phyloP scores from a whole-genome alignment of 2,888 invertebrate genomes.

The Antheraea yamamai region DNA sequence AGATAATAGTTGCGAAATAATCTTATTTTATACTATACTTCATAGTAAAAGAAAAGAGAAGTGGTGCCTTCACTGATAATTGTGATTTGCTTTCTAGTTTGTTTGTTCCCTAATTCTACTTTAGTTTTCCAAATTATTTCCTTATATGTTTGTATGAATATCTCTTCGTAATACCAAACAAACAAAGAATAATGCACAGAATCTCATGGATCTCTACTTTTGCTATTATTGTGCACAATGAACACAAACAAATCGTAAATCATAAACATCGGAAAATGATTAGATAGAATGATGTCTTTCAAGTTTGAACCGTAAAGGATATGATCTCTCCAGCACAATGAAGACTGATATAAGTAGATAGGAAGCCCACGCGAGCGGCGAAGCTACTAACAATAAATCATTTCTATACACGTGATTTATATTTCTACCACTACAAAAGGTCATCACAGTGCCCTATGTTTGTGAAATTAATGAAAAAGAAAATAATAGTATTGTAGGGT shows the following conservation, averaged over 20 bases:
- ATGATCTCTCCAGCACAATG: conserved; percentile 27
- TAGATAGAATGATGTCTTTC: conserved; percentile 52
- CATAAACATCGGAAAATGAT: conserved; percentile 51
- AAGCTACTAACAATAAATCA: conserved; percentile 47
- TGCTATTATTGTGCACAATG: conserved; percentile 43
- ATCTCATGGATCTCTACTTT: conserved; percentile 41
- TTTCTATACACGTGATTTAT: conserved; percentile 41
- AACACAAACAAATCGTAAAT: conserved; percentile 62
- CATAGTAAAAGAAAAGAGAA: background rate
- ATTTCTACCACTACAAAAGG: conserved; percentile 32
- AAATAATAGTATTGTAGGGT: background rate
- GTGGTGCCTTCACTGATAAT: background rate
- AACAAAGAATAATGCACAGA: background rate
- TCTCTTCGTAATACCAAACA: background rate
- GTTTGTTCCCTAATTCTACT: too few species aligned
- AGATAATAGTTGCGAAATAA: background rate
- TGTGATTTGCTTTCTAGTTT: background rate
- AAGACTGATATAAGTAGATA: conserved; percentile 18
- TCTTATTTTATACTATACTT: background rate
- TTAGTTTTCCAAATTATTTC: too few species aligned
- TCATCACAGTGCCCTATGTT: background rate
- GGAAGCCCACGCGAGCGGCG: conserved; percentile 34
- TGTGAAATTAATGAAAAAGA: conserved; percentile 2
- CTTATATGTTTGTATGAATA: too few species aligned
- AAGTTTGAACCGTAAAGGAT: conserved; percentile 52